Evolutionary conservation across 2,113 vertebrate genomes (phyloP).

Genomic region (Crotalus tigris): DNA sequence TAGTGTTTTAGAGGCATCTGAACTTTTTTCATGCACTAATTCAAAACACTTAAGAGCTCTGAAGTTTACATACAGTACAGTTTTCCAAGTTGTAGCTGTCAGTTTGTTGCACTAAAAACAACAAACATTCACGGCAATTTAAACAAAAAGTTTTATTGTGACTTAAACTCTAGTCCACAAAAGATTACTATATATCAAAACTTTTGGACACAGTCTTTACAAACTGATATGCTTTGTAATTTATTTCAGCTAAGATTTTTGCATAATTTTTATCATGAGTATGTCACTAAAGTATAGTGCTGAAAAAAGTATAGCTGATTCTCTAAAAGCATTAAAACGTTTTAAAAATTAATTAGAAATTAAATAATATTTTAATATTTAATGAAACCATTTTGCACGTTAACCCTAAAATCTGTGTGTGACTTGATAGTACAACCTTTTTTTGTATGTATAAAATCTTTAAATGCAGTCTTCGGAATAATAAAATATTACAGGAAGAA

Average conservation of each 20-base stretch:
- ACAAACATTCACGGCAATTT: background rate
- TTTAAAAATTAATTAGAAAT: background rate
- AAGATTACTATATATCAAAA: background rate
- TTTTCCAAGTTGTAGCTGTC: background rate
- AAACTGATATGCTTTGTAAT: background rate
- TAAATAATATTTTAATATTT: background rate
- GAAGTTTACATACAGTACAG: background rate
- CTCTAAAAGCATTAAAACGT: background rate
- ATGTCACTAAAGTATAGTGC: background rate
- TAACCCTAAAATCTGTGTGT: background rate
- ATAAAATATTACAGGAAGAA: background rate
- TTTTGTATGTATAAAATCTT: background rate
- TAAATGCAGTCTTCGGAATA: background rate
- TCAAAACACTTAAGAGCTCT: background rate
- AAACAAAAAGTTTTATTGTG: background rate
- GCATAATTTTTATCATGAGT: background rate
- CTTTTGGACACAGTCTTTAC: background rate
- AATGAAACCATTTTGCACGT: background rate
- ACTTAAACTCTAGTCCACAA: background rate
- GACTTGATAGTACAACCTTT: background rate
- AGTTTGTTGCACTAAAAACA: background rate
- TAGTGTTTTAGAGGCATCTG: background rate
- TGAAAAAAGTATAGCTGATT: background rate
- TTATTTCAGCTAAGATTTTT: background rate
- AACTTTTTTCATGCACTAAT: background rate